Evolutionary conservation across 2,888 invertebrate species (phyloP).

Genomic region (Cetonia aurata): DNA sequence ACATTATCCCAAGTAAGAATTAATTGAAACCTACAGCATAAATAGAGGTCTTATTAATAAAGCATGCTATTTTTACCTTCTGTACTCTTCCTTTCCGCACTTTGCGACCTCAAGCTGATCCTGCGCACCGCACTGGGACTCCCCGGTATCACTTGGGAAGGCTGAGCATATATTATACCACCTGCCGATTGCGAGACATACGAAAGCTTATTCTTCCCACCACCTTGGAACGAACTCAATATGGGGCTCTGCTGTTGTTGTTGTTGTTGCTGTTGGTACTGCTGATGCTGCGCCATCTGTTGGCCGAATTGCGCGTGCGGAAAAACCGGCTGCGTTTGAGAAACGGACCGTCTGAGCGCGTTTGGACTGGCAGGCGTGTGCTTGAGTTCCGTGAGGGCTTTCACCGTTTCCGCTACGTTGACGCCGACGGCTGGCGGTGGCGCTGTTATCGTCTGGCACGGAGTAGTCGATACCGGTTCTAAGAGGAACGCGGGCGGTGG

Average conservation of each 20-base stretch:
- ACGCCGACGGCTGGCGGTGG: slow-evolving; percentile 61
- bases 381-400: slow-evolving; percentile 85
- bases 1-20: no score
- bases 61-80: slow-evolving; percentile 65
- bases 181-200: slow-evolving; percentile 64
- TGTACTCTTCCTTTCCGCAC: slow-evolving; percentile 71
- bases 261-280: slow-evolving; percentile 54
- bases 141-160: slow-evolving; percentile 66
- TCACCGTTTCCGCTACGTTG: slow-evolving; percentile 88
- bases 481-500: slow-evolving; percentile 85
- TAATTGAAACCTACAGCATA: no score
- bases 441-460: slow-evolving; percentile 6
- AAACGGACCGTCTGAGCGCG: slow-evolving; percentile 72
- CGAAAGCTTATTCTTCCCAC: slow-evolving; percentile 61
- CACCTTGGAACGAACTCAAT: slow-evolving; percentile 64
- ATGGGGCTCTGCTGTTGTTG: slow-evolving; percentile 57
- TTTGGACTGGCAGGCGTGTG: slow-evolving; percentile 91
- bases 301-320: slow-evolving; percentile 47
- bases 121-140: slow-evolving; percentile 70
- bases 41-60: no score
- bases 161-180: slow-evolving; percentile 70
- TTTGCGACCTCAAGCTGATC: slow-evolving; percentile 72
- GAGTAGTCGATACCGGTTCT: slow-evolving; percentile 64
- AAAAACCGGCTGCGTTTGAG: slow-evolving; percentile 54
- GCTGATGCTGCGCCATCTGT: slow-evolving; percentile 54